Evolutionary conservation across 1,140 invertebrate species (phyloP).

Genomic region (Trissolcus basalis): DNA sequence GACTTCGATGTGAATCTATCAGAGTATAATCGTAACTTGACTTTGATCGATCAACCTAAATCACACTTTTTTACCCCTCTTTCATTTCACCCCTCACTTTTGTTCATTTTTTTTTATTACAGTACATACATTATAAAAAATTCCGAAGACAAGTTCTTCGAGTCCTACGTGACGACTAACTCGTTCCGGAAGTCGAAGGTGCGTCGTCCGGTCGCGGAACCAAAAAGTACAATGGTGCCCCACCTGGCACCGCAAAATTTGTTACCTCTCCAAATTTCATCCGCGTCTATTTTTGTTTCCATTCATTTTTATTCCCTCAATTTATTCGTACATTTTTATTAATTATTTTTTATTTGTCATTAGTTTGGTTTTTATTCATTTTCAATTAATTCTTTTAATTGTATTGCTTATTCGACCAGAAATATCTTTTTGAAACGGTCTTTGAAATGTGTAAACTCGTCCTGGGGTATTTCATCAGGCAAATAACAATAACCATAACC

Average conservation of each 20-base stretch:
- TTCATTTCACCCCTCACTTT: slow-evolving; percentile 7
- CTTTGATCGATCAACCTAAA: slow-evolving; percentile 44
- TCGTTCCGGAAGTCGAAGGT: slow-evolving; percentile 41
- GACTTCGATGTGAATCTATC: slow-evolving; percentile 6
- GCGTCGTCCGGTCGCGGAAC: slow-evolving; percentile 32
- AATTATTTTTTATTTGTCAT: too few relatives aligned
- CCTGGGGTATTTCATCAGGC: too few relatives aligned
- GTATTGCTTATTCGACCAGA: too few relatives aligned
- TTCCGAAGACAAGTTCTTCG: slow-evolving; percentile 39
- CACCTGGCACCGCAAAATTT: slow-evolving; percentile 20
- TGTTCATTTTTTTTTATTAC: not conserved
- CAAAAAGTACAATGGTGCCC: slow-evolving; percentile 27
- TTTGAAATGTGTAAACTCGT: too few relatives aligned
- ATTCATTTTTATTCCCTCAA: too few relatives aligned
- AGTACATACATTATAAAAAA: not conserved
- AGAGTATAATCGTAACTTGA: slow-evolving; percentile 31
- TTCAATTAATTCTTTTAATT: too few relatives aligned
- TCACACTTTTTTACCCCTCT: slow-evolving; percentile 10
- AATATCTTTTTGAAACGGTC: too few relatives aligned
- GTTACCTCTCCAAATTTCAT: not conserved
- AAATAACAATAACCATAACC: too few relatives aligned
- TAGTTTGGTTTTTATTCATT: too few relatives aligned
- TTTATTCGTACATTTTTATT: too few relatives aligned
- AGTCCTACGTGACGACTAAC: slow-evolving; percentile 33
- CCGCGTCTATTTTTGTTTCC: not conserved